phyloP scores from a whole-genome alignment of 2,113 vertebrate genomes.

The Cynoglossus semilaevis region DNA sequence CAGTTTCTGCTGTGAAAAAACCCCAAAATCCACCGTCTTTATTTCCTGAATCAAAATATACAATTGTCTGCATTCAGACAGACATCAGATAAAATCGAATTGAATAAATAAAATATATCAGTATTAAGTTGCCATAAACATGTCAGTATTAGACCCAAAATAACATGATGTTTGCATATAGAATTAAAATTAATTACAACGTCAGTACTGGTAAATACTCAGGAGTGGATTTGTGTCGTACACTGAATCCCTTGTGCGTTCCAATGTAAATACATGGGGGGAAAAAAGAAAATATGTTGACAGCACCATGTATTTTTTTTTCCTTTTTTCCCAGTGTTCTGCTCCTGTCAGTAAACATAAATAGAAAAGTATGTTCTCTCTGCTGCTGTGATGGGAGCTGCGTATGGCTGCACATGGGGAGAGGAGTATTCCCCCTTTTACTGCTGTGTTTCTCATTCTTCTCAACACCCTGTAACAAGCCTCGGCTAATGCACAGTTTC shows the following conservation, averaged over 20 bases:
- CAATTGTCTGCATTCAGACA: too few relatives aligned
- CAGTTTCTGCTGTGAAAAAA: not conserved
- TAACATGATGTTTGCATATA: too few relatives aligned
- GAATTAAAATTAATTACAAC: too few relatives aligned
- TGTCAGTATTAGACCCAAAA: too few relatives aligned
- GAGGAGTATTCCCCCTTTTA: not conserved
- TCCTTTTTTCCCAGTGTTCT: too few relatives aligned
- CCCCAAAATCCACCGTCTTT: not conserved
- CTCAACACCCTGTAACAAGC: not conserved
- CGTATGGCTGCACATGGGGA: not conserved
- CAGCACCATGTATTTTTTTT: not conserved
- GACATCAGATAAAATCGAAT: too few relatives aligned
- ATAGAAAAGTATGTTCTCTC: slow-evolving; percentile 1
- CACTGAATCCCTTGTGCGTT: too few relatives aligned
- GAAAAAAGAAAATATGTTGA: not conserved
- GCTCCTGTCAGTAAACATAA: slow-evolving; percentile 7
- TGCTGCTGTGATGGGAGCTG: slow-evolving; percentile 3
- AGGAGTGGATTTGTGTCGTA: too few relatives aligned
- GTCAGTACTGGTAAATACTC: too few relatives aligned
- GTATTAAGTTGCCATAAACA: too few relatives aligned
- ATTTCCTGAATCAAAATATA: not conserved
- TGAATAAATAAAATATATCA: too few relatives aligned
- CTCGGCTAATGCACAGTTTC: not conserved
- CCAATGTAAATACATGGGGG: not conserved
- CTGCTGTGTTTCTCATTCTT: not conserved